These are phyloP conservation scores for Panagrolaimus sp. DNA, from an alignment of 1,140 invertebrate genomes.

Conservation along the genomic window DNA sequence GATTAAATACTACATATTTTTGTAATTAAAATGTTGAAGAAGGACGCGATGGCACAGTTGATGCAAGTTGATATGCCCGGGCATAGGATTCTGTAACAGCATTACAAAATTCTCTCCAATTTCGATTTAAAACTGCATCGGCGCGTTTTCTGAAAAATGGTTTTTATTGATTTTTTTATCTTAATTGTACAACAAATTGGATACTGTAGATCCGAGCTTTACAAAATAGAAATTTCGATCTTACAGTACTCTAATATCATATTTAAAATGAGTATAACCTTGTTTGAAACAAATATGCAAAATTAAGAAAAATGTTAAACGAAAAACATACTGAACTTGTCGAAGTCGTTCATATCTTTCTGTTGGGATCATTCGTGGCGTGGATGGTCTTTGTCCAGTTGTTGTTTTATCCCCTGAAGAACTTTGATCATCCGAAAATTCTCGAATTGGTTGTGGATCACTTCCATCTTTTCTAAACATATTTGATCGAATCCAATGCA, in stretches of 20 bases:
- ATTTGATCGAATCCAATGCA: neutral
- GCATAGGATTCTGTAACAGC: neutral
- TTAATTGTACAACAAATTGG: neutral
- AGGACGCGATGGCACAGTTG: neutral
- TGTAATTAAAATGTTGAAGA: too few relatives aligned
- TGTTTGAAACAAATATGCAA: too few relatives aligned
- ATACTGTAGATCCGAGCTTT: too few relatives aligned
- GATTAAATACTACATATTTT: too few relatives aligned
- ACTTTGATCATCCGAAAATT: too few relatives aligned
- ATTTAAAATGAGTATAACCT: too few relatives aligned
- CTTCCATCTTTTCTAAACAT: neutral
- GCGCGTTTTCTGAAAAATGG: neutral
- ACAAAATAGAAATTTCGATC: too few relatives aligned
- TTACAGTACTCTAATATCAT: too few relatives aligned
- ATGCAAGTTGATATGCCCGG: neutral
- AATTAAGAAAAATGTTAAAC: too few relatives aligned
- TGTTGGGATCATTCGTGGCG: neutral
- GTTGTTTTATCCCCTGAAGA: too few relatives aligned
- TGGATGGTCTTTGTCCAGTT: neutral
- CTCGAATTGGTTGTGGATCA: too few relatives aligned
- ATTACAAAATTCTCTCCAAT: conserved; percentile 9
- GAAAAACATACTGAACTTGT: conserved; percentile 7
- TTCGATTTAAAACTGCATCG: neutral
- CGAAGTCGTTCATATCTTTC: neutral
- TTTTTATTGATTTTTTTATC: neutral